A percentile compares a stretch with the other conserved stretches of the same genome.
These are phyloP conservation scores for Protodeltote pygarga DNA, from an alignment of 2,888 invertebrate genomes.

Conservation along the genomic window DNA sequence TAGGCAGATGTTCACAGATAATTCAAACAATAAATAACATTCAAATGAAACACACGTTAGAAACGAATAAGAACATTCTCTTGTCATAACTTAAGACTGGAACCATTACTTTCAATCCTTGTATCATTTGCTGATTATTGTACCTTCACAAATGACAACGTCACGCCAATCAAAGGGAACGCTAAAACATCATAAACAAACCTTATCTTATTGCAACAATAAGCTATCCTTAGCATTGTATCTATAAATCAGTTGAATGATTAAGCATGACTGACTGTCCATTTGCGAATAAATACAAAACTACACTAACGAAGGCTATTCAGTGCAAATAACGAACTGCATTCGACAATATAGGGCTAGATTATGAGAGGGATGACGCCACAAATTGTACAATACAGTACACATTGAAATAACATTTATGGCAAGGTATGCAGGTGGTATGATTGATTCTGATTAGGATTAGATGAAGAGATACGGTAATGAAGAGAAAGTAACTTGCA, in stretches of 20 bases:
- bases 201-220: slow-evolving; percentile 32
- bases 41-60: not conserved
- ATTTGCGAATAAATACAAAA: slow-evolving; percentile 70
- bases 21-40: not conserved
- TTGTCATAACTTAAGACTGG: slow-evolving; percentile 4
- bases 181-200: slow-evolving; percentile 27
- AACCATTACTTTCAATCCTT: slow-evolving; percentile 34
- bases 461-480: slow-evolving; percentile 52
- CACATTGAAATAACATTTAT: slow-evolving; percentile 24
- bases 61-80: slow-evolving; percentile 12
- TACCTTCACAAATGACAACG: slow-evolving; percentile 27
- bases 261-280: slow-evolving; percentile 74
- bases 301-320: slow-evolving; percentile 81
- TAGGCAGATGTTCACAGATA: too few relatives aligned
- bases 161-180: slow-evolving; percentile 29
- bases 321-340: slow-evolving; percentile 64
- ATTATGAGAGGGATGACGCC: slow-evolving; percentile 56
- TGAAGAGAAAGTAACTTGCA: slow-evolving; percentile 46
- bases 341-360: slow-evolving; percentile 61
- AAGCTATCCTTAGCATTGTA: slow-evolving; percentile 19
- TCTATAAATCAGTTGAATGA: slow-evolving; percentile 70
- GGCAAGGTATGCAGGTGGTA: slow-evolving; percentile 17
- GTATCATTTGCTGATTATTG: slow-evolving; percentile 33
- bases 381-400: slow-evolving; percentile 48
- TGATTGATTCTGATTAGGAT: slow-evolving; percentile 60